Conservation (phyloP, 2,888 invertebrate genomes). For the Drosophila mayaguana region DNA sequence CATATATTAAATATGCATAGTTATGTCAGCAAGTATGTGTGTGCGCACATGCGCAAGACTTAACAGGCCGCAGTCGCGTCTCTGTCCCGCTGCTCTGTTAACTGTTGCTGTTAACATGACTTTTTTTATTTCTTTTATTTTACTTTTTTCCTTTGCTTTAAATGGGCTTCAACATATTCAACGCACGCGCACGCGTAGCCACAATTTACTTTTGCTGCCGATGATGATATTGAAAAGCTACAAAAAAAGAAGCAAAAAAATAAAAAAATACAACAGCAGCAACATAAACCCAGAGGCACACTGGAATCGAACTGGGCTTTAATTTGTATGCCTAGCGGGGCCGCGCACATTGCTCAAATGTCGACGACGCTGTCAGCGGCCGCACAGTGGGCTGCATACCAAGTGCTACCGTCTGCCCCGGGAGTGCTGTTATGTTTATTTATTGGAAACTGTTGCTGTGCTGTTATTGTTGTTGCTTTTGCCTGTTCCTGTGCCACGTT, state of each 20-base stretch:
- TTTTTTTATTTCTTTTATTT: conserved; percentile 15
- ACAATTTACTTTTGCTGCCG: conserved; percentile 71
- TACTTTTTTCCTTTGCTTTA: conserved; percentile 22
- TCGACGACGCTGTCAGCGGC: conserved; percentile 73
- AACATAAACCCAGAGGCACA: conserved; percentile 14
- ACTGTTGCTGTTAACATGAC: conserved; percentile 44
- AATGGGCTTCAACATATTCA: conserved; percentile 49
- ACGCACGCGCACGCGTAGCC: conserved; percentile 78
- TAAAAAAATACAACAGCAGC: conserved; percentile 7
- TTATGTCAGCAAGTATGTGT: not conserved
- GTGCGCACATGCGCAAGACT: conserved; percentile 18
- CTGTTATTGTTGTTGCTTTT: conserved; percentile 16
- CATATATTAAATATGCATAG: conserved; percentile 12
- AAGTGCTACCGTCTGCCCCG: conserved; percentile 46
- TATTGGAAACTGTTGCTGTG: conserved; percentile 58
- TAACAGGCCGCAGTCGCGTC: conserved; percentile 28
- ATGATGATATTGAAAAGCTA: conserved; percentile 57
- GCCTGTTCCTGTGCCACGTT: conserved; percentile 36
- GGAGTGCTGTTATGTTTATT: conserved; percentile 77
- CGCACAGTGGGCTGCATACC: conserved; percentile 76
- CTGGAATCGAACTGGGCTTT: conserved; percentile 33
- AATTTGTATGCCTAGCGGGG: conserved; percentile 69
- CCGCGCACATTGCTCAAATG: conserved; percentile 75
- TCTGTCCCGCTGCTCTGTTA: conserved; percentile 24
- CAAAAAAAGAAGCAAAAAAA: conserved; percentile 9